Evolutionary conservation across 2,797 vertebrate species (phyloP), one percentile per base, ranked within the genome.

Genomic region (Esox lucius): DNA sequence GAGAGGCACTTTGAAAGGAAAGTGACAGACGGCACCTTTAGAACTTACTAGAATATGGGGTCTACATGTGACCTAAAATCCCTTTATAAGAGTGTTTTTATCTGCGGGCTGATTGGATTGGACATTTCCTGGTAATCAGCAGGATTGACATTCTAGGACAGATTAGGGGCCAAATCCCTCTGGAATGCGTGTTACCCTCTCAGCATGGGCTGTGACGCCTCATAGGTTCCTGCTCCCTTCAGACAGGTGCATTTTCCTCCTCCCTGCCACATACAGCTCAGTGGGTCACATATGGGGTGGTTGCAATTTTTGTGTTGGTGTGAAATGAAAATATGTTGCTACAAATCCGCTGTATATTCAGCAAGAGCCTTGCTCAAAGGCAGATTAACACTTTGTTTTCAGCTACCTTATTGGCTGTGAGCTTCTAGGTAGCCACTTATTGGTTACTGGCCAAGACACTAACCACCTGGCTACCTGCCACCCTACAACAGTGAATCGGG

Each of bases 101-200:
- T 83, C 71, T 69, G 82, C 81, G 59, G 71, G 78, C 65, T 86
- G 80, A 91, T 90, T 35, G 11, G 80, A 88, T 74, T 48, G 83
- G 87, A 90, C 88, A 87, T 72, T n/a, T 82, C 79, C 68, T 35
- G 61, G 74, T 84, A 84, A 90, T 89, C 86, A 85, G 84, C 80
- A 28, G 77, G 78, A 86, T 75, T 80, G 80, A 86, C 87, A 94
- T 94, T 93, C 93, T 92, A 75, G 82, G 81, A 53, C 75, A 78
- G 93, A 95, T 95, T 93, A 93, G 62, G 66, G 64, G 65, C 72
- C 85, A 90, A 93, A 92, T 81, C 91, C 87, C 79, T 78, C 56
- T 82, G 84, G 90, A 91, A 79, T 83, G 71, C 71, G 53, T 39
- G 48, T 68, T 24, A 71, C 12, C 35, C 74, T 69, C 67, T 19